Percentiles rank a stretch among this genome's conserved stretches.
Evolutionary conservation across 2,888 invertebrate genomes (phyloP).

Genomic region (Synergus laeviventris): DNA sequence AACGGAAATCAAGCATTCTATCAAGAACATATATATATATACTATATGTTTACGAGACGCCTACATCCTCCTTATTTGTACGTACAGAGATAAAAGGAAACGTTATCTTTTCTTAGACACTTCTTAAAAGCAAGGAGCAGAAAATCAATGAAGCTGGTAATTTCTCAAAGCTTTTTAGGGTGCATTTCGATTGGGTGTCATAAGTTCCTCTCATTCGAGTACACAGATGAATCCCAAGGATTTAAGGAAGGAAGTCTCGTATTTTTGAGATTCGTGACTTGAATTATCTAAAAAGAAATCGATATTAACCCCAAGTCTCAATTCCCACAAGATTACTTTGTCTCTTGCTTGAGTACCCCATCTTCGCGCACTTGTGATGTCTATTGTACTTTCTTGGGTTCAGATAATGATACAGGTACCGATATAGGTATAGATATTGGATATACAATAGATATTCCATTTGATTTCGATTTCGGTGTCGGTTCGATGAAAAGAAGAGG

Average conservation of each 20-base stretch:
- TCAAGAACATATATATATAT: too few species aligned
- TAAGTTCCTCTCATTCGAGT: not conserved
- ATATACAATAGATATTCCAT: conserved; percentile 21
- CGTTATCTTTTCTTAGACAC: too few species aligned
- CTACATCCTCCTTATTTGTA: too few species aligned
- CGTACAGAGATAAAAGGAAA: too few species aligned
- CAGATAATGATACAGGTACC: not conserved
- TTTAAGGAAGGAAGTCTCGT: conserved; percentile 1
- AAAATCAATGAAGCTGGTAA: conserved; percentile 2
- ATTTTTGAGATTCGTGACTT: conserved; percentile 39
- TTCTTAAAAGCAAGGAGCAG: not conserved
- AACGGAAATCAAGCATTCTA: too few species aligned
- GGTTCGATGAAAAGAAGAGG: conserved; percentile 12
- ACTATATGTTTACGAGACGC: too few species aligned
- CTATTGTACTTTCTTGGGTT: not conserved
- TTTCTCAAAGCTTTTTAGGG: not conserved
- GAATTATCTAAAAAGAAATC: conserved; percentile 57
- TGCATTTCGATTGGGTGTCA: conserved; percentile 1
- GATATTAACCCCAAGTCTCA: conserved; percentile 49
- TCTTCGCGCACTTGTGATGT: not conserved
- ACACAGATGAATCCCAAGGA: not conserved
- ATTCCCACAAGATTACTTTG: conserved; percentile 57
- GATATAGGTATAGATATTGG: not conserved
- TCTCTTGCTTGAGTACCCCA: conserved; percentile 55
- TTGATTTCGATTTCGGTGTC: conserved; percentile 19